phyloP scores from a whole-genome alignment of 64 coral and sea anemone genomes.

The Montipora capricornis region DNA sequence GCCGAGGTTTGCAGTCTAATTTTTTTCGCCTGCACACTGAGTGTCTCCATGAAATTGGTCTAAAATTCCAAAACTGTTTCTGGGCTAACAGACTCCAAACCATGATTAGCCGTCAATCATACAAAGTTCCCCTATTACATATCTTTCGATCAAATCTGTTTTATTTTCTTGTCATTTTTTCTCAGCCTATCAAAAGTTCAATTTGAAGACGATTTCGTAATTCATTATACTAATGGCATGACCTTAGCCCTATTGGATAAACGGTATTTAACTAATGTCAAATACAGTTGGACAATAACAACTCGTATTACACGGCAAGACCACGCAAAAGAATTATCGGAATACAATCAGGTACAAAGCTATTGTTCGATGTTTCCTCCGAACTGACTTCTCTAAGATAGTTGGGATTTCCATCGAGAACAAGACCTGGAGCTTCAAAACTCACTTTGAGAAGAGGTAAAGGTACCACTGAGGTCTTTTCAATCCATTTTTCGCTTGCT shows the following conservation, averaged over 20 bases:
- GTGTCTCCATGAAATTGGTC: no score
- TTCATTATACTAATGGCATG: background rate
- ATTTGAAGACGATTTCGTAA: constrained; percentile 8
- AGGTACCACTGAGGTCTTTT: background rate
- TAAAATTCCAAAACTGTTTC: no score
- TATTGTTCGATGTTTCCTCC: background rate
- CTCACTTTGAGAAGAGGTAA: background rate
- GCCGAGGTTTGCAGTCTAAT: no score
- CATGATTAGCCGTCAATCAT: no score
- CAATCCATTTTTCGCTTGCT: background rate
- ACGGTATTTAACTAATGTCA: background rate
- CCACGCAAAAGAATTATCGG: background rate
- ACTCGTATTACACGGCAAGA: background rate
- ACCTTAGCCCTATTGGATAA: background rate
- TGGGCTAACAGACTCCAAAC: no score
- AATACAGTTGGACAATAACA: background rate
- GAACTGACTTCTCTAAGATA: background rate
- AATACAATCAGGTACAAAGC: background rate
- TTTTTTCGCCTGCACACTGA: no score
- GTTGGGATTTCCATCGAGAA: background rate
- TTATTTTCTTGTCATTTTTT: no score
- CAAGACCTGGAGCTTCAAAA: background rate
- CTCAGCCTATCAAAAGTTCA: no score
- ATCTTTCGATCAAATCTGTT: no score
- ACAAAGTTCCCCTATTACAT: no score